Evolutionary conservation across 1,140 invertebrate genomes (phyloP).

Genomic region (Acromyrmex echinatior): DNA sequence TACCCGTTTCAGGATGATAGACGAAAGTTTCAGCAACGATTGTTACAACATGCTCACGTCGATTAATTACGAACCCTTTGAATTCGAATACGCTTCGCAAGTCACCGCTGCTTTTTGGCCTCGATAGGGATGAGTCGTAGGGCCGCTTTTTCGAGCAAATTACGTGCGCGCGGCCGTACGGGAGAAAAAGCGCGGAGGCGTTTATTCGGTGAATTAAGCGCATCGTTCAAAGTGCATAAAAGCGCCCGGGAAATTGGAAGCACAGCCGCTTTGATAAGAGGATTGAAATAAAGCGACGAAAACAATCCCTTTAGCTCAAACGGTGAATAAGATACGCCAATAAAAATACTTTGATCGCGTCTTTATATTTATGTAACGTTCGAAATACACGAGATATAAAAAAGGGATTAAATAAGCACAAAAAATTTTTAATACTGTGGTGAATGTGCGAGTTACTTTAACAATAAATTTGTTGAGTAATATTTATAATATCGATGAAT

Average conservation of each 20-base stretch:
- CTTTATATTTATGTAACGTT: not conserved
- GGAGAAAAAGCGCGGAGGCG: conserved; percentile 57
- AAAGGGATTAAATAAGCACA: not conserved
- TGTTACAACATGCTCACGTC: conserved; percentile 64
- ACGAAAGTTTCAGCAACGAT: conserved; percentile 38
- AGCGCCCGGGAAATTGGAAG: conserved; percentile 47
- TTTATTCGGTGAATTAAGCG: conserved; percentile 70
- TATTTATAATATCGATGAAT: not conserved
- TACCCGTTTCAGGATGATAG: not conserved
- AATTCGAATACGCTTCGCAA: conserved; percentile 67
- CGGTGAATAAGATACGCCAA: conserved; percentile 31
- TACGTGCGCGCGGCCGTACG: conserved; percentile 37
- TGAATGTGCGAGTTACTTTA: not conserved
- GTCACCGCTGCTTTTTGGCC: conserved; percentile 61
- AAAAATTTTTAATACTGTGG: not conserved
- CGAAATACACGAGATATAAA: not conserved
- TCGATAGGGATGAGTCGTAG: conserved; percentile 16
- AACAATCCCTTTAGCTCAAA: conserved; percentile 40
- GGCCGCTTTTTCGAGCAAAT: conserved; percentile 52
- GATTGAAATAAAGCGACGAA: conserved; percentile 57
- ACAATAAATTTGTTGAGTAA: not conserved
- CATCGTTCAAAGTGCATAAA: conserved; percentile 60
- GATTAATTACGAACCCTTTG: conserved; percentile 70
- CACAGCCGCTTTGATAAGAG: conserved; percentile 57
- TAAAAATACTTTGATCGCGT: conserved; percentile 8